Conservation (phyloP, 2,797 vertebrate genomes). For the Masticophis lateralis region DNA sequence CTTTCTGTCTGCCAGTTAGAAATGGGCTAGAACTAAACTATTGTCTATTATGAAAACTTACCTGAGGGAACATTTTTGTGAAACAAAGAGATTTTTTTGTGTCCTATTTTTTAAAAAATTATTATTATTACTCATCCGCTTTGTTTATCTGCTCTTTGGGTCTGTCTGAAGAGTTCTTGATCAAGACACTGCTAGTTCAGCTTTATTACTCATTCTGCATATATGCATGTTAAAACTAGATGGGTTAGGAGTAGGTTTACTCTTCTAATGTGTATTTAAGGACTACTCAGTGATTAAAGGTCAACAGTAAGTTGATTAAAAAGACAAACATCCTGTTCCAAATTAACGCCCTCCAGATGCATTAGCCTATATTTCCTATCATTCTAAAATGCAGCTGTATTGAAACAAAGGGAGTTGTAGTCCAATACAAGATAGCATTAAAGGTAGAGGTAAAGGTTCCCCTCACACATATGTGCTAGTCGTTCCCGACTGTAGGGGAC, state of each 20-base stretch:
- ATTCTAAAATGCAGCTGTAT: not conserved
- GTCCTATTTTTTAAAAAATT: not conserved
- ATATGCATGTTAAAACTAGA: not conserved
- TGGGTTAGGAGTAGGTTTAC: no score
- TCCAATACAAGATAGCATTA: not conserved
- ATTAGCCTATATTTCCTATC: not conserved
- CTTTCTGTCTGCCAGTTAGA: constrained; percentile 2
- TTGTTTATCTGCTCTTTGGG: constrained; percentile 32
- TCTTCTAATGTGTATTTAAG: not conserved
- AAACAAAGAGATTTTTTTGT: constrained; percentile 9
- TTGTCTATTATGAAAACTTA: not conserved
- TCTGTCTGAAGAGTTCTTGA: constrained; percentile 33
- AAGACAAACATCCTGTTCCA: not conserved
- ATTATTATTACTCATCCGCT: constrained; percentile 32
- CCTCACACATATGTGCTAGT: no score
- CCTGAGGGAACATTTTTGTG: constrained; percentile 1
- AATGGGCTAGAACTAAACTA: not conserved
- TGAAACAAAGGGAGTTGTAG: not conserved
- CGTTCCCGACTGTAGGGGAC: no score
- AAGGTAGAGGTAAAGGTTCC: no score
- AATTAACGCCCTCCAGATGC: not conserved
- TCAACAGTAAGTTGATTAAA: not conserved
- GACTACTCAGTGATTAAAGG: not conserved
- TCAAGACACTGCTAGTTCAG: constrained; percentile 18
- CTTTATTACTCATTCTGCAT: constrained; percentile 46